Base-by-base conservation (phyloP, 2,797 vertebrate species). In the Muscicapa striata region DNA sequence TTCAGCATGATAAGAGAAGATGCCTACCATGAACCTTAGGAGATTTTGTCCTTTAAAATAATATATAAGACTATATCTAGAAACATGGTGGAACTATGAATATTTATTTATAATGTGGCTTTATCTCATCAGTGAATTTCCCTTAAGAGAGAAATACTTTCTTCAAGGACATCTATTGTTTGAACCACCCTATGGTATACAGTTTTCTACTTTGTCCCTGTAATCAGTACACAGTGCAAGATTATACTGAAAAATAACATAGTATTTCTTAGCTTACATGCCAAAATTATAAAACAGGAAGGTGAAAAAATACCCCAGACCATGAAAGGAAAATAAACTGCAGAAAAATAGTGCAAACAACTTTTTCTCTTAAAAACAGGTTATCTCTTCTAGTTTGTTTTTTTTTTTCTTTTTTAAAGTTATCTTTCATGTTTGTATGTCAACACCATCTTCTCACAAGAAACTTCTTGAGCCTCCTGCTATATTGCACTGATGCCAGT, bases 91-190 rank as follows among this genome's bases (percentile, higher is more conserved):
- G n/a, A 83, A 69, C 62, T 41, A 62, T 63, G 38, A 85, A 79
- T 90, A 93, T 94, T 92, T 91, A 94, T 91, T 92, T 90, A 40
- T 76, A 89, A 87, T 54, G 49, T 27, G 54, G 30, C 19, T 84
- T 94, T 76, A 91, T 91, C 66, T 90, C 22, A 45, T 89, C 34
- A 55, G 32, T 75, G 34, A 49, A 84, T 76, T 90, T 91, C 36
- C 36, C 72, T 83, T 90, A 93, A 72, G 82, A 68, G 11, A 83
- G 52, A 76, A 84, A 87, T 84, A 27, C 10, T 54, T 93, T 75
- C 63, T 93, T 91, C 51, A 92, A 95, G 93, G 81, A 81, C 58
- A 80, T 6, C 11, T 32, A 18, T 13, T 73, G 23, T 40, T 84
- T 38, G 52, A 82, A 67, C 4, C 63, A 34, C 5, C 12, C 20